Evolutionary conservation across 2,113 vertebrate genomes (phyloP).

Genomic region (Phalacrocorax carbo): DNA sequence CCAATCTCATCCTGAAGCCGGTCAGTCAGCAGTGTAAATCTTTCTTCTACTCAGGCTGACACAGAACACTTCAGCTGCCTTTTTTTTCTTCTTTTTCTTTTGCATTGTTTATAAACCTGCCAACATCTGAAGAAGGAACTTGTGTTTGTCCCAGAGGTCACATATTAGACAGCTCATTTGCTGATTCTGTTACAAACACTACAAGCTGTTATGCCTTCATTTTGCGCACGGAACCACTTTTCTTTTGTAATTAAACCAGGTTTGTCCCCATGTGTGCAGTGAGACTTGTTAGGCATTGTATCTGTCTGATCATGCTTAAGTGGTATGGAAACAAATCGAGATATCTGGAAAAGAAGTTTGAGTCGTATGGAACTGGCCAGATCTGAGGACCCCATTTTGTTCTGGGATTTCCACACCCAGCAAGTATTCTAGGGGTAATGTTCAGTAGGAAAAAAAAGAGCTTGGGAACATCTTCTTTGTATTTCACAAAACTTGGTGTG

Average conservation of each 20-base stretch:
- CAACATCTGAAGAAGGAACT: background rate
- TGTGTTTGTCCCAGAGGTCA: slow-evolving; percentile 20
- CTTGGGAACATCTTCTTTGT: background rate
- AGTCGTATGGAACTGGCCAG: background rate
- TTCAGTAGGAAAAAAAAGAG: background rate
- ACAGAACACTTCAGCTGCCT: background rate
- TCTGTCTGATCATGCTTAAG: background rate
- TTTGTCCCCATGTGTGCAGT: background rate
- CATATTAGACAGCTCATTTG: slow-evolving; percentile 8
- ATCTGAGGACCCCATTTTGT: background rate
- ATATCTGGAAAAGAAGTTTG: background rate
- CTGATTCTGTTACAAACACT: slow-evolving; percentile 29
- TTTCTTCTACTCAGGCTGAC: slow-evolving; percentile 3
- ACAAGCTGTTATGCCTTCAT: background rate
- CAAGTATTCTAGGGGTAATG: background rate
- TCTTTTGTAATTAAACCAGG: slow-evolving; percentile 24
- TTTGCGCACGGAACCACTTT: slow-evolving; percentile 21
- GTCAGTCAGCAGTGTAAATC: slow-evolving; percentile 3
- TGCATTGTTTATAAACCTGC: background rate
- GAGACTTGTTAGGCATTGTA: background rate
- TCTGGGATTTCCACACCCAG: background rate
- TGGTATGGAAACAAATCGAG: background rate
- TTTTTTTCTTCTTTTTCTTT: background rate
- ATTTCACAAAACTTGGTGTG: background rate
- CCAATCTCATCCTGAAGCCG: background rate